These are phyloP conservation scores for Staurois parvus DNA, from an alignment of 2,797 vertebrate species.

Conservation along the genomic window DNA sequence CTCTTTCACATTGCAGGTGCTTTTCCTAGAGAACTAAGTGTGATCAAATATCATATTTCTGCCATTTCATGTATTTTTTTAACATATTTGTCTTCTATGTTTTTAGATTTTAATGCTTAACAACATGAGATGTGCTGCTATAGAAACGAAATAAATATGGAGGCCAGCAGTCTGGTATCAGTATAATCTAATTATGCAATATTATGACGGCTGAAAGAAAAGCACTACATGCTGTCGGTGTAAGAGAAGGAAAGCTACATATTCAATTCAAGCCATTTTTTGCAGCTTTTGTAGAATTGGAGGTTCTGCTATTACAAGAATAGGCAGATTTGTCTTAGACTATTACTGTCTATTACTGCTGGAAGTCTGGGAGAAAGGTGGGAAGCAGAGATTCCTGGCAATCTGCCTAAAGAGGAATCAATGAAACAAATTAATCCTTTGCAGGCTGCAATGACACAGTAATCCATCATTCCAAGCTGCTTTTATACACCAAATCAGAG, in stretches of 20 bases:
- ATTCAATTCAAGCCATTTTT: constrained; percentile 31
- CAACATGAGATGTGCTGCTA: background rate
- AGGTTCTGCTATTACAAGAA: constrained; percentile 94
- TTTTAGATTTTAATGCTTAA: background rate
- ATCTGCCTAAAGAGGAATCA: constrained; percentile 99
- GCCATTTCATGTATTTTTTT: background rate
- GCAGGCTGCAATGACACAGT: constrained; percentile 98
- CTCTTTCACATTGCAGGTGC: background rate
- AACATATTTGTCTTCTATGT: background rate
- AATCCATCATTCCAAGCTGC: constrained; percentile 99
- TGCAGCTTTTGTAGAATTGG: constrained; percentile 74
- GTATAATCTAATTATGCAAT: background rate
- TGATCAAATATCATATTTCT: background rate
- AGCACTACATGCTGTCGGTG: background rate
- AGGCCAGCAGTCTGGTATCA: background rate
- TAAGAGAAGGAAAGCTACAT: background rate
- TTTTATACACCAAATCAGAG: constrained; percentile 98
- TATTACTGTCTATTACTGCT: constrained; percentile 99
- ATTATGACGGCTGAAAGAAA: background rate
- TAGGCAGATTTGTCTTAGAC: constrained; percentile 98
- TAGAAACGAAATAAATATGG: background rate
- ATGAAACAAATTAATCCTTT: constrained; percentile 99
- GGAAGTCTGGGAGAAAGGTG: constrained; percentile 95
- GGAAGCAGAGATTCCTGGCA: constrained; percentile 98
- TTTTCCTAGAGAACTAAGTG: background rate